Percentiles rank a stretch among this genome's conserved stretches.
phyloP scores from a whole-genome alignment of 2,888 invertebrate genomes.

The Carterocephalus palaemon region DNA sequence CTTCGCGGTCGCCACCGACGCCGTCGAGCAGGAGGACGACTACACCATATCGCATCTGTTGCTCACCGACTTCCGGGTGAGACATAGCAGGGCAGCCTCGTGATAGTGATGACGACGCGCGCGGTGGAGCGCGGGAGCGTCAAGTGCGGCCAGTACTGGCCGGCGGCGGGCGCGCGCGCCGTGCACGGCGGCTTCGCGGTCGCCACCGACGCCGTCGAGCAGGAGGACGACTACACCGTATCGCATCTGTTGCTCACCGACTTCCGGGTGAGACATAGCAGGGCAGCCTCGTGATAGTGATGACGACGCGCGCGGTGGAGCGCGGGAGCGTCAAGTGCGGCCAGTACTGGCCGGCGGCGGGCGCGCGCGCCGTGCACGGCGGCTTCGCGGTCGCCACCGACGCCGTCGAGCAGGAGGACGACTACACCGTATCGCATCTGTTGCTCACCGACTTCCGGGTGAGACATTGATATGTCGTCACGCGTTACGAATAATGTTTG shows the following conservation, averaged over 20 bases:
- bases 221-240: conserved; percentile 89
- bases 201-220: conserved; percentile 86
- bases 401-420: conserved; percentile 87
- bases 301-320: conserved; percentile 96
- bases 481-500: no score
- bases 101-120: conserved; percentile 96
- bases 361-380: conserved; percentile 81
- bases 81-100: conserved; percentile 89
- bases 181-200: conserved; percentile 86
- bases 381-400: conserved; percentile 86
- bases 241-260: conserved; percentile 64
- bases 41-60: conserved; percentile 81
- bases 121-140: conserved; percentile 93
- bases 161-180: conserved; percentile 82
- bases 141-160: conserved; percentile 99
- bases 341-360: conserved; percentile 96
- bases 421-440: conserved; percentile 84
- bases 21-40: conserved; percentile 89
- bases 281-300: conserved; percentile 92
- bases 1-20: conserved; percentile 85
- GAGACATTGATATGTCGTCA: conserved; percentile 44
- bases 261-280: conserved; percentile 80
- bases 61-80: conserved; percentile 61
- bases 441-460: conserved; percentile 62
- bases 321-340: conserved; percentile 96